phyloP scores from a whole-genome alignment of 2,888 invertebrate genomes.

The Drosophila tanythrix region DNA sequence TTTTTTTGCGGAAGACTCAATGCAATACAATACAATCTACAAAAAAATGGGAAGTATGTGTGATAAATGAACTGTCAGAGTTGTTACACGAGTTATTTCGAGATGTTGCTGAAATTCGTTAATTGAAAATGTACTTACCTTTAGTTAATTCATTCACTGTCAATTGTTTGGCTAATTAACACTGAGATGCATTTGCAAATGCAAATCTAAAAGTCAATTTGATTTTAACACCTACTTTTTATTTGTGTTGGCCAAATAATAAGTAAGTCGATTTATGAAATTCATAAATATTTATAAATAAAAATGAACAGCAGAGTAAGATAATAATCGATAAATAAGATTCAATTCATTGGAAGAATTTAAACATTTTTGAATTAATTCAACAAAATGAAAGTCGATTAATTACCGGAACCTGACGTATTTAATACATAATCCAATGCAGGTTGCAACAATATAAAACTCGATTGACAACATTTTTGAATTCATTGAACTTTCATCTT shows the following conservation, averaged over 20 bases:
- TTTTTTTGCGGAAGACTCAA: conserved; percentile 24
- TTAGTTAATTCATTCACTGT: conserved; percentile 48
- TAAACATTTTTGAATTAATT: background rate
- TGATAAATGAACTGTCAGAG: background rate
- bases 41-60: background rate
- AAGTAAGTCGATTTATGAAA: background rate
- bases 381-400: background rate
- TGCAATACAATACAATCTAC: conserved; percentile 7
- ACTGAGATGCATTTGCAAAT: conserved; percentile 28
- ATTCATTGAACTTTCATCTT: conserved; percentile 12
- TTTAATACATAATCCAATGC: background rate
- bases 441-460: background rate
- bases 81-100: conserved; percentile 2
- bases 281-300: background rate
- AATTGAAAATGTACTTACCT: conserved; percentile 28
- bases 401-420: background rate
- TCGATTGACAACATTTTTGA: conserved; percentile 4
- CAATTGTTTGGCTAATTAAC: conserved; percentile 41
- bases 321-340: background rate
- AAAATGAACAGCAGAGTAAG: too few relatives aligned
- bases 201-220: conserved; percentile 13
- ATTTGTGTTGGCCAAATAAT: background rate
- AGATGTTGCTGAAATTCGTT: conserved; percentile 21
- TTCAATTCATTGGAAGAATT: background rate
- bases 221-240: conserved; percentile 11